phyloP scores from a whole-genome alignment of 2,888 invertebrate species.

The Allolobophora icterica region DNA sequence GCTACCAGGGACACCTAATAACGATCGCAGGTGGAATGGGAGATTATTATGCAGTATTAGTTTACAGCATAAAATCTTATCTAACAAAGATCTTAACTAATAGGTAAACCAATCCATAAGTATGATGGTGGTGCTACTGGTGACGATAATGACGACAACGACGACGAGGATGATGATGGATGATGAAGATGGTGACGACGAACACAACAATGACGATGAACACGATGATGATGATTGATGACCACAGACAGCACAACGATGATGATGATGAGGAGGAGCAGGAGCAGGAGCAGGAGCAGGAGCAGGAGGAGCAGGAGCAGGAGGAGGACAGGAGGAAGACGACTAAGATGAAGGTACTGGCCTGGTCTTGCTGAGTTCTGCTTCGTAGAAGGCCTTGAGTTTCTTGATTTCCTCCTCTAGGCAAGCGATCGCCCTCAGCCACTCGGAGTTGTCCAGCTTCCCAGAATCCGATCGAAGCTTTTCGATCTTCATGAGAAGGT shows the following conservation, averaged over 20 bases:
- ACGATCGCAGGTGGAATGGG: too few species aligned
- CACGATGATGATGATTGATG: slow-evolving; percentile 27
- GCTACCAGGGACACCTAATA: too few species aligned
- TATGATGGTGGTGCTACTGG: slow-evolving; percentile 22
- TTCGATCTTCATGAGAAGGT: slow-evolving; percentile 39
- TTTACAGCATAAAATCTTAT: too few species aligned
- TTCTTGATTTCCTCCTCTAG: slow-evolving; percentile 46
- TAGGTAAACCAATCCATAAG: too few species aligned
- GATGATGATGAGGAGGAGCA: slow-evolving; percentile 1
- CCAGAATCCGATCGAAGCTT: slow-evolving; percentile 18
- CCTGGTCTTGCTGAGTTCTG: slow-evolving; percentile 45
- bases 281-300: background rate
- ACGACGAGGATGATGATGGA: slow-evolving; percentile 34
- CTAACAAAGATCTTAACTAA: too few species aligned
- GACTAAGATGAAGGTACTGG: background rate
- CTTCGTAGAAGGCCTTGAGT: slow-evolving; percentile 43
- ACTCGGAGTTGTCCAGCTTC: slow-evolving; percentile 27
- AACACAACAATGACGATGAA: background rate
- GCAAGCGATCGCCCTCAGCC: slow-evolving; percentile 39
- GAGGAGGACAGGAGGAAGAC: background rate
- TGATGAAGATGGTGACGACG: slow-evolving; percentile 28
- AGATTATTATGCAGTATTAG: too few species aligned
- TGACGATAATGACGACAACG: slow-evolving; percentile 35
- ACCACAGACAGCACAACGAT: background rate
- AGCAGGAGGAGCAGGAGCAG: background rate